Conservation (phyloP, 2,797 vertebrate genomes). For the Liasis olivaceus region DNA sequence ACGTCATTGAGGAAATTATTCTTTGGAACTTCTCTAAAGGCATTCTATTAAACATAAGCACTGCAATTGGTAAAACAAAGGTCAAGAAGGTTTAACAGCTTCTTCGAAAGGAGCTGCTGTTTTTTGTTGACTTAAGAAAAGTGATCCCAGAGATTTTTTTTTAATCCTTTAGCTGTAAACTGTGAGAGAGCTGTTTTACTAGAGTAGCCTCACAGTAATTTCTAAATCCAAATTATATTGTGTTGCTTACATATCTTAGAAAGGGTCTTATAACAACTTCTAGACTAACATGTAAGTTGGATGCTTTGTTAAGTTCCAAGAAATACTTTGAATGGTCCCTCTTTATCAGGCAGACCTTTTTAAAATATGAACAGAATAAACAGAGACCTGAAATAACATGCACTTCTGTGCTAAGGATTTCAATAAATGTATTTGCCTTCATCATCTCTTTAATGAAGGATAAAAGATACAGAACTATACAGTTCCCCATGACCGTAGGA, state of each 20-base stretch:
- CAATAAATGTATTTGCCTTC: background rate
- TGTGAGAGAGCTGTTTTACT: constrained; percentile 24
- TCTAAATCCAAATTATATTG: background rate
- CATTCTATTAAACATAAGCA: constrained; percentile 54
- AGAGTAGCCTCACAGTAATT: background rate
- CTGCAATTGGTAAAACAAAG: constrained; percentile 61
- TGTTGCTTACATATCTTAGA: background rate
- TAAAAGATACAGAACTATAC: background rate
- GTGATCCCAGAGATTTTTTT: background rate
- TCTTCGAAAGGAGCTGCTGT: constrained; percentile 38
- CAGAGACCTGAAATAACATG: background rate
- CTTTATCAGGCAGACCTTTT: background rate
- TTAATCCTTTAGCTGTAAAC: background rate
- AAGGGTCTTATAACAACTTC: background rate
- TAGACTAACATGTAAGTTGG: background rate
- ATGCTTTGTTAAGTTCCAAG: background rate
- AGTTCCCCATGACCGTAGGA: background rate
- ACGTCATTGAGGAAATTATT: constrained; percentile 51
- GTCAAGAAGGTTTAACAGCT: constrained; percentile 59
- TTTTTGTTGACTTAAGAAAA: constrained; percentile 30
- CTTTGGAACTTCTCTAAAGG: constrained; percentile 44
- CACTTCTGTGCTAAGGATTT: background rate
- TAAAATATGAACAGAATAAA: background rate
- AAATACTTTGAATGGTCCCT: background rate
- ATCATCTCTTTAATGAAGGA: background rate